A percentile compares a stretch with the other conserved stretches of the same genome.
Conservation (phyloP, 1,140 invertebrate species). For the Eufriesea mexicana region DNA sequence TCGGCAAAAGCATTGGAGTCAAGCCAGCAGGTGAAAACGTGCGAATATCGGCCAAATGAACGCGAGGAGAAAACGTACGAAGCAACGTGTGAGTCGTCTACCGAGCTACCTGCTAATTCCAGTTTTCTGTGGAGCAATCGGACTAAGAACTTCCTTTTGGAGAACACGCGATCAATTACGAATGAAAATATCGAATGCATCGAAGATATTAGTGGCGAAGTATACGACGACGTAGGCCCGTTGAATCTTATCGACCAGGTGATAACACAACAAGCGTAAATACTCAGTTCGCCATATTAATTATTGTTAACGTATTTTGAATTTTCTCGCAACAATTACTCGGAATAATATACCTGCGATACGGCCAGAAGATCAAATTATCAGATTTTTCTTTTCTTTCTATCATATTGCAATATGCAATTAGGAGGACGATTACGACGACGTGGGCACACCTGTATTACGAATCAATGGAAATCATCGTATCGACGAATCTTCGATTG, state of each 20-base stretch:
- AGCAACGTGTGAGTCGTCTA: conserved; percentile 38
- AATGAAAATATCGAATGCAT: conserved; percentile 33
- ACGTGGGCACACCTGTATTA: conserved; percentile 60
- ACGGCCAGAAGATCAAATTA: no score
- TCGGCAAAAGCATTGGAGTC: conserved; percentile 60
- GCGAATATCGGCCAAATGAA: conserved; percentile 46
- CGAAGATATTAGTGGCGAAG: conserved; percentile 10
- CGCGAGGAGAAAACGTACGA: conserved; percentile 55
- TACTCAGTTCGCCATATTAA: no score
- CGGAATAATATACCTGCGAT: no score
- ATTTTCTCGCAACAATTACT: no score
- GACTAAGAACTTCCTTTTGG: conserved; percentile 13
- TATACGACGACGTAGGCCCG: conserved; percentile 66
- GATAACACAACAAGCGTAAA: background rate
- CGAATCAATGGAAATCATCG: background rate
- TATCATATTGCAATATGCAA: background rate
- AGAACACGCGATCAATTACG: background rate
- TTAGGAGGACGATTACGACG: conserved; percentile 72
- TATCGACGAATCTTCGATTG: background rate
- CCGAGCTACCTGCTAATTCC: conserved; percentile 57
- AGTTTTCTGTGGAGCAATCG: conserved; percentile 76
- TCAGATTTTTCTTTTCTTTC: background rate
- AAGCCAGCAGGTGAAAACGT: conserved; percentile 61
- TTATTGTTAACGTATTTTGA: no score
- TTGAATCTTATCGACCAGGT: conserved; percentile 38